A percentile compares a stretch with the other conserved stretches of the same genome.
These are phyloP conservation scores for Neosilurus mollespiculum DNA, from an alignment of 2,797 vertebrate genomes.

Conservation along the genomic window DNA sequence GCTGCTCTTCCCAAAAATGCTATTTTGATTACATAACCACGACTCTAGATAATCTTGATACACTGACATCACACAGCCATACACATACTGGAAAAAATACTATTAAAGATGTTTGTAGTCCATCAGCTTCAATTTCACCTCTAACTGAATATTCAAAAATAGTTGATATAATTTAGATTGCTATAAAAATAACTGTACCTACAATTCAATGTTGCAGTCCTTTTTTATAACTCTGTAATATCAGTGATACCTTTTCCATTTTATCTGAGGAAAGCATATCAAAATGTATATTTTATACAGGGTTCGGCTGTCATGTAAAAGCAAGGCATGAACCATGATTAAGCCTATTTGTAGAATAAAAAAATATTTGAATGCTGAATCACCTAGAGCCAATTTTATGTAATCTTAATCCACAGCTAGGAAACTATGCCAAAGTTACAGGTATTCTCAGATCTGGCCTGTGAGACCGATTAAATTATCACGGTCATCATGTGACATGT, in stretches of 20 bases:
- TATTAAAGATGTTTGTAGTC: neutral
- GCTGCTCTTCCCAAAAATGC: neutral
- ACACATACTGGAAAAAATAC: neutral
- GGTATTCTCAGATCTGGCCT: neutral
- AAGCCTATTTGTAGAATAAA: neutral
- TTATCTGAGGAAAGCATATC: neutral
- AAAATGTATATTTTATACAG: neutral
- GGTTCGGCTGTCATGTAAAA: neutral
- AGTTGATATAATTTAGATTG: neutral
- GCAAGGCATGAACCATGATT: neutral
- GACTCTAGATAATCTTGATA: neutral
- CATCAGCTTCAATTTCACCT: neutral
- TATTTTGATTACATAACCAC: neutral
- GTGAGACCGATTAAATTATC: conserved; percentile 16
- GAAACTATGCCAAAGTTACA: neutral
- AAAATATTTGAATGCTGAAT: neutral
- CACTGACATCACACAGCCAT: neutral
- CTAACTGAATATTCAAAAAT: neutral
- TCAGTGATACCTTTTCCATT: neutral
- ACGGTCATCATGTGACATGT: neutral
- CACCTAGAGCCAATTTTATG: neutral
- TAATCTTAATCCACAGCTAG: neutral
- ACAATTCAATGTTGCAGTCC: neutral
- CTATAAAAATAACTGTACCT: neutral
- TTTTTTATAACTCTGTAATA: neutral